Evolutionary conservation across 2,797 vertebrate genomes (phyloP).

Genomic region (Ibycter americanus): DNA sequence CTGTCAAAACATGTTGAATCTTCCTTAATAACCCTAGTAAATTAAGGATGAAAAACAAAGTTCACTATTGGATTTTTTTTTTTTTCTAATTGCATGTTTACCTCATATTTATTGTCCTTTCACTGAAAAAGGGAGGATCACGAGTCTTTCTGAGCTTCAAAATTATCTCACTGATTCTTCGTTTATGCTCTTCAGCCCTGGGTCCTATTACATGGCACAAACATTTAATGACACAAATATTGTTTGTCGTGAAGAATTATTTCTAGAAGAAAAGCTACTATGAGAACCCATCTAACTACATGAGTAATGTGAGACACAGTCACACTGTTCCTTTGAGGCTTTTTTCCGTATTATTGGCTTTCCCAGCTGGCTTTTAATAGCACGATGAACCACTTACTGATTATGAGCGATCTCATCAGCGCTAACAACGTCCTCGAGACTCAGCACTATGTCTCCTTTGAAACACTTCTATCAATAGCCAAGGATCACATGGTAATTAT

Average conservation of each 20-base stretch:
- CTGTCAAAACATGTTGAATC: neutral
- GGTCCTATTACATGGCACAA: neutral
- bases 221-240: conserved; percentile 9
- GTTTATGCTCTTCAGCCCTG: neutral
- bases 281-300: neutral
- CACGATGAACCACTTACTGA: conserved; percentile 9
- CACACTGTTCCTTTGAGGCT: neutral
- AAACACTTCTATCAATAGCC: conserved; percentile 27
- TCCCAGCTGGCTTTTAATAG: conserved; percentile 11
- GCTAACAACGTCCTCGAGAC: neutral
- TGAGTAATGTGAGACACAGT: neutral
- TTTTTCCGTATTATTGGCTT: conserved; percentile 13
- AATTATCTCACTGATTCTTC: neutral
- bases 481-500: neutral
- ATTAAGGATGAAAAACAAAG: neutral
- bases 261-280: neutral
- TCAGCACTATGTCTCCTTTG: neutral
- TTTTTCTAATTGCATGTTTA: neutral
- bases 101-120: neutral
- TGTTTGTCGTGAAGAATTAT: neutral
- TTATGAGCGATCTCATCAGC: conserved; percentile 12
- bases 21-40: neutral
- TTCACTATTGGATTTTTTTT: neutral
- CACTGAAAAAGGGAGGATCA: neutral
- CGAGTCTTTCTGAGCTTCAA: neutral